These are phyloP conservation scores for Cromileptes altivelis DNA, from an alignment of 2,113 vertebrate species.

Conservation along the genomic window DNA sequence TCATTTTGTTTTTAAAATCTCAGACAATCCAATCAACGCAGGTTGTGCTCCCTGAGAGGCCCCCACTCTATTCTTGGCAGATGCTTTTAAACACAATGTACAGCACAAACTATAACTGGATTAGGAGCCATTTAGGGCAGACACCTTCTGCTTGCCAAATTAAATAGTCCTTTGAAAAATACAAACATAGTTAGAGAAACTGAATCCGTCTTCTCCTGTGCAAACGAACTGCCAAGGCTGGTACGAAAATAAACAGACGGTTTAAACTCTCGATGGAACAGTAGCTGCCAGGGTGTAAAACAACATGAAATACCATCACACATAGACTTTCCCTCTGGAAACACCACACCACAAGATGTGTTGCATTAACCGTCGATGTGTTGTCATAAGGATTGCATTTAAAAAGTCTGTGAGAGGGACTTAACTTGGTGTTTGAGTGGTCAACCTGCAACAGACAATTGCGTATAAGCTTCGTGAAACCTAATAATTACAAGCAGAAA, in stretches of 20 bases:
- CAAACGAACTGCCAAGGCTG: slow-evolving; percentile 36
- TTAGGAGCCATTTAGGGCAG: slow-evolving; percentile 29
- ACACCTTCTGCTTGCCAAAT: slow-evolving; percentile 48
- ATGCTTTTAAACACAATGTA: slow-evolving; percentile 32
- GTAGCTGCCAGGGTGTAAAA: slow-evolving; percentile 67
- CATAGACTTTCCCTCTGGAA: slow-evolving; percentile 61
- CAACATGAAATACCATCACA: slow-evolving; percentile 60
- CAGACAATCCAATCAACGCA: neutral
- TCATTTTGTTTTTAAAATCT: neutral
- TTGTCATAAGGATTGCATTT: slow-evolving; percentile 75
- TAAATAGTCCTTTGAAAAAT: slow-evolving; percentile 58
- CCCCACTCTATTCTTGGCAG: slow-evolving; percentile 3
- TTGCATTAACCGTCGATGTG: slow-evolving; percentile 63
- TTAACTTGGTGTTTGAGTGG: slow-evolving; percentile 79
- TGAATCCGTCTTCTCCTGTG: slow-evolving; percentile 46
- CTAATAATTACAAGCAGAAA: slow-evolving; percentile 85
- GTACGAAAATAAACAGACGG: slow-evolving; percentile 65
- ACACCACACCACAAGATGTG: slow-evolving; percentile 62
- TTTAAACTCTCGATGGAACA: slow-evolving; percentile 55
- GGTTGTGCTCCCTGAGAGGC: neutral
- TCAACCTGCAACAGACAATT: slow-evolving; percentile 82
- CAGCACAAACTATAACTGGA: slow-evolving; percentile 39
- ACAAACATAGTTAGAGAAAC: slow-evolving; percentile 60
- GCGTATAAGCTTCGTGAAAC: slow-evolving; percentile 71
- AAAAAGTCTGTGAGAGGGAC: slow-evolving; percentile 65